Conservation (phyloP, 2,113 vertebrate genomes). For the Cavia porcellus region DNA sequence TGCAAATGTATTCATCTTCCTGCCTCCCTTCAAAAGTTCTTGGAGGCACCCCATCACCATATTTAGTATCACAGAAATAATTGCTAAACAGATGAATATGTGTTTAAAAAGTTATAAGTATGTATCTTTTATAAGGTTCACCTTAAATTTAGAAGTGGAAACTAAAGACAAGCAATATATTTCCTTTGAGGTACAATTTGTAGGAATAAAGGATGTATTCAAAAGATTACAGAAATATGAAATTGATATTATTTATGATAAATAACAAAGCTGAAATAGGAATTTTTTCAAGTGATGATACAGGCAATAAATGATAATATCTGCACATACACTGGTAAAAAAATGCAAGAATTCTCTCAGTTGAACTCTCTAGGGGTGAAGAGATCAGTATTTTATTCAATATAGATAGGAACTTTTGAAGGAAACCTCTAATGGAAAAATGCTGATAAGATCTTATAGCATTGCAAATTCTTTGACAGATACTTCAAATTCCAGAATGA, state of each 20-base stretch:
- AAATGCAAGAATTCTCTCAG: background rate
- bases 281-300: background rate
- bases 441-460: conserved; percentile 23
- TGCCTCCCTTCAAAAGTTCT: background rate
- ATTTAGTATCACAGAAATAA: background rate
- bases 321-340: background rate
- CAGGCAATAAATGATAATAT: background rate
- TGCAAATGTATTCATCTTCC: background rate
- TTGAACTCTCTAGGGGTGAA: background rate
- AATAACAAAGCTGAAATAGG: background rate
- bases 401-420: background rate
- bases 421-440: background rate
- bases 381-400: background rate
- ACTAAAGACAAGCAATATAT: background rate
- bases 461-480: background rate
- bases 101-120: background rate
- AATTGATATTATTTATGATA: background rate
- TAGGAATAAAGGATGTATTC: conserved; percentile 19
- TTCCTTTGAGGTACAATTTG: conserved; percentile 1
- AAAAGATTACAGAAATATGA: background rate
- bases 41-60: background rate
- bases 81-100: background rate
- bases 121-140: background rate
- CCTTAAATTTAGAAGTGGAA: conserved; percentile 30
- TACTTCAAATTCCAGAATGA: conserved; percentile 44